A percentile compares a stretch with the other conserved stretches of the same genome.
Evolutionary conservation across 2,888 invertebrate genomes (phyloP).

Genomic region (Nemurella pictetii): DNA sequence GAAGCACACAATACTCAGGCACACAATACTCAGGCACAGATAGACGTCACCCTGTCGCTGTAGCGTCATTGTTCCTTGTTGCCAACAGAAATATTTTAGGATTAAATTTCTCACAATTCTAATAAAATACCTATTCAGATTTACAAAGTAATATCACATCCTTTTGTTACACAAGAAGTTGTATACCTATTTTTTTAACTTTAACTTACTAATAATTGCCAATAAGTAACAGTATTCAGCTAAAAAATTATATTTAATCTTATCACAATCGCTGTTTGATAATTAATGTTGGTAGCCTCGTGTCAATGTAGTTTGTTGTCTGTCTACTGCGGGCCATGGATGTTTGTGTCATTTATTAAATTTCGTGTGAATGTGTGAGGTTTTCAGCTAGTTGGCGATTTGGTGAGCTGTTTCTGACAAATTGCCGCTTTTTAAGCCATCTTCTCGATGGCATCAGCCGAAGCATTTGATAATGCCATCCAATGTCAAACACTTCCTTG

Average conservation of each 20-base stretch:
- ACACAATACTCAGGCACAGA: too few relatives aligned
- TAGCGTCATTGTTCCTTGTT: background rate
- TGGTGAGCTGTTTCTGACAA: background rate
- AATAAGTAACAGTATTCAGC: too few relatives aligned
- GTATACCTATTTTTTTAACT: too few relatives aligned
- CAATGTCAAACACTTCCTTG: background rate
- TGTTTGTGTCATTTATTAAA: background rate
- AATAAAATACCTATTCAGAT: background rate
- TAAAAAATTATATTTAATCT: too few relatives aligned
- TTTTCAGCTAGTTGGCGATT: background rate
- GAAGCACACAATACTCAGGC: too few relatives aligned
- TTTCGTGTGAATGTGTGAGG: background rate
- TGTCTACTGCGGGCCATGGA: background rate
- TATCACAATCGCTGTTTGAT: too few relatives aligned
- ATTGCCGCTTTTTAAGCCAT: background rate
- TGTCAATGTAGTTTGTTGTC: background rate
- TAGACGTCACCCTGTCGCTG: too few relatives aligned
- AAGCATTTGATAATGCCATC: background rate
- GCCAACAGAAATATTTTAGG: background rate
- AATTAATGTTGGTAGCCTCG: background rate
- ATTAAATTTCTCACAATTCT: background rate
- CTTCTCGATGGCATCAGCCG: background rate
- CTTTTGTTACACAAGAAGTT: too few relatives aligned
- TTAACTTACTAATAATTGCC: too few relatives aligned
- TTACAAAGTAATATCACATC: too few relatives aligned